Evolutionary conservation across 2,113 vertebrate genomes (phyloP).

Genomic region (Balaenoptera acutorostrata): DNA sequence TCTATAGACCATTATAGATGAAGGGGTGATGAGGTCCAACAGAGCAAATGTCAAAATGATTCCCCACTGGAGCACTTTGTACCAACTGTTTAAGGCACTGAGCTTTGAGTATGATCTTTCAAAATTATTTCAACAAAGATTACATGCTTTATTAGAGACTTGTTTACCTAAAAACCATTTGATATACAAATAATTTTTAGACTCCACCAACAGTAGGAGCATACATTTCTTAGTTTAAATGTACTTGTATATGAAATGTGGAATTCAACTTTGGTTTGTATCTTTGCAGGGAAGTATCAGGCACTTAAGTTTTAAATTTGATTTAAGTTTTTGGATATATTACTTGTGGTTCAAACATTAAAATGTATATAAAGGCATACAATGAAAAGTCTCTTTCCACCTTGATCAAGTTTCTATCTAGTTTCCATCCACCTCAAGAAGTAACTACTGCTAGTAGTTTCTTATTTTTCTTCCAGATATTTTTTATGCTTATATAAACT

Average conservation of each 20-base stretch:
- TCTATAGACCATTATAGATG: neutral
- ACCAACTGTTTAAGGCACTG: constrained; percentile 49
- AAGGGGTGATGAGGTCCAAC: constrained; percentile 15
- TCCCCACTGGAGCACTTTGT: constrained; percentile 25
- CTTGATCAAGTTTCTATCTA: neutral
- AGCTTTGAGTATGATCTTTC: constrained; percentile 20
- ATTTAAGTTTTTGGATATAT: neutral
- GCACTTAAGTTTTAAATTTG: neutral
- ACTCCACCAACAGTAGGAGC: constrained; percentile 16
- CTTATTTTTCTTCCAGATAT: neutral
- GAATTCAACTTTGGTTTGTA: neutral
- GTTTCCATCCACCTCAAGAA: neutral
- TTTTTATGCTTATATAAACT: neutral
- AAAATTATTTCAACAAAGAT: constrained; percentile 53
- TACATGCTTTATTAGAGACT: constrained; percentile 57
- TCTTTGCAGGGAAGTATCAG: neutral
- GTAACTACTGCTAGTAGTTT: neutral
- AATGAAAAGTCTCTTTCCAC: neutral
- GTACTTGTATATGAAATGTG: neutral
- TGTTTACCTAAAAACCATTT: constrained; percentile 55
- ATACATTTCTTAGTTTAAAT: constrained; percentile 56
- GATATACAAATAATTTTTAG: constrained; percentile 58
- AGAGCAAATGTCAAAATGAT: constrained; percentile 18
- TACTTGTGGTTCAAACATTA: neutral
- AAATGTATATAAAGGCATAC: neutral